Conservation (phyloP, 2,113 vertebrate genomes). For the Lutjanus erythropterus region DNA sequence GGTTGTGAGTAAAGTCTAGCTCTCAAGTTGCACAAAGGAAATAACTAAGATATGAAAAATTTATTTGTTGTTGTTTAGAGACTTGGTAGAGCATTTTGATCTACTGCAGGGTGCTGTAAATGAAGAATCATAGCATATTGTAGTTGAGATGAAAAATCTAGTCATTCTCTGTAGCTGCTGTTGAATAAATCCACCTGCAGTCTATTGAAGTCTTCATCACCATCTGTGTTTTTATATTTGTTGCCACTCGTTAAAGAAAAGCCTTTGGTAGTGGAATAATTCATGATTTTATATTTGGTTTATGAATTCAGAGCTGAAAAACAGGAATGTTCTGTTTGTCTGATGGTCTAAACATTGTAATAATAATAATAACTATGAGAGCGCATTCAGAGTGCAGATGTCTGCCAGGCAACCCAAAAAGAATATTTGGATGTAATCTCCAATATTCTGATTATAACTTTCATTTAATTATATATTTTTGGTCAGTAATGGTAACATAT, state of each 20-base stretch:
- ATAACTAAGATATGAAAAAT: slow-evolving; percentile 24
- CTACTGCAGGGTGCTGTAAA: background rate
- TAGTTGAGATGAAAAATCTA: background rate
- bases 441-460: too few species aligned
- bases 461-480: too few species aligned
- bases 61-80: slow-evolving; percentile 27
- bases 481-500: too few species aligned
- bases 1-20: slow-evolving; percentile 4
- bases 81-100: slow-evolving; percentile 10
- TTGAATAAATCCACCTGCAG: slow-evolving; percentile 23
- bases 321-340: background rate
- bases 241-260: background rate
- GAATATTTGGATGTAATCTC: too few species aligned
- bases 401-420: too few species aligned
- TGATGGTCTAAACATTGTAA: slow-evolving; percentile 9
- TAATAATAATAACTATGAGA: too few species aligned
- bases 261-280: slow-evolving; percentile 3
- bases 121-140: background rate
- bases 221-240: slow-evolving; percentile 11
- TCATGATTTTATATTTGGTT: slow-evolving; percentile 8
- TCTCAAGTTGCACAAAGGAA: slow-evolving; percentile 11
- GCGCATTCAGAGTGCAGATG: too few species aligned
- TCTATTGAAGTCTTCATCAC: slow-evolving; percentile 29
- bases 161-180: slow-evolving; percentile 1
- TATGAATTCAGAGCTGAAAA: background rate